Percentiles rank a stretch among this genome's conserved stretches.
Evolutionary conservation across 2,797 vertebrate species (phyloP).

Genomic region (Betta splendens): DNA sequence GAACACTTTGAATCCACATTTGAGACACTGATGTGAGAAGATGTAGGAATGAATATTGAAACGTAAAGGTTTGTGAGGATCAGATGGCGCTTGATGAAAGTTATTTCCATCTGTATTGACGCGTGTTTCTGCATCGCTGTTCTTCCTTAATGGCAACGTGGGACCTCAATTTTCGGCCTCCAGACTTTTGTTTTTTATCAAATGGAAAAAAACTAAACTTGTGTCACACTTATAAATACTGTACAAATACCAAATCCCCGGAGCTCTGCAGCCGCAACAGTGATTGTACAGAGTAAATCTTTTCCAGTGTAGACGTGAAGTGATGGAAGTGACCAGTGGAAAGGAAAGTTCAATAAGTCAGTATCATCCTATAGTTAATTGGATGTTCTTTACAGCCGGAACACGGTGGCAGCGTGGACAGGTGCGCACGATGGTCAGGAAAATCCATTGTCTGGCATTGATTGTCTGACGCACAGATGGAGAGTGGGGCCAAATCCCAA

Average conservation of each 20-base stretch:
- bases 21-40: neutral
- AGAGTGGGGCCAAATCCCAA: conserved; percentile 59
- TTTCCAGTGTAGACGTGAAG: conserved; percentile 53
- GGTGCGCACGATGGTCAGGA: conserved; percentile 49
- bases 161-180: neutral
- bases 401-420: conserved; percentile 48
- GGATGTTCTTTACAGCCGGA: conserved; percentile 59
- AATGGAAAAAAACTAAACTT: conserved; percentile 5
- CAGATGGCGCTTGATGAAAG: conserved; percentile 5
- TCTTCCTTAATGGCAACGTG: conserved; percentile 4
- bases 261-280: conserved; percentile 12
- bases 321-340: conserved; percentile 37
- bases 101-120: conserved; percentile 11
- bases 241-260: conserved; percentile 22
- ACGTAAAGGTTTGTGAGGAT: conserved; percentile 6
- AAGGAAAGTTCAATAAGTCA: conserved; percentile 59
- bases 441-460: conserved; percentile 66
- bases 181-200: neutral
- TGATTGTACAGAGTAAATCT: conserved; percentile 33
- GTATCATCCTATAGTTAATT: conserved; percentile 64
- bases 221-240: conserved; percentile 22
- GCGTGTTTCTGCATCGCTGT: neutral
- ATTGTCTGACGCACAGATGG: conserved; percentile 56
- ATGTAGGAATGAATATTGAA: neutral
- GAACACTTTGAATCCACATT: neutral